Evolutionary conservation across 2,113 vertebrate species (phyloP).

Genomic region (Climacteris rufus): DNA sequence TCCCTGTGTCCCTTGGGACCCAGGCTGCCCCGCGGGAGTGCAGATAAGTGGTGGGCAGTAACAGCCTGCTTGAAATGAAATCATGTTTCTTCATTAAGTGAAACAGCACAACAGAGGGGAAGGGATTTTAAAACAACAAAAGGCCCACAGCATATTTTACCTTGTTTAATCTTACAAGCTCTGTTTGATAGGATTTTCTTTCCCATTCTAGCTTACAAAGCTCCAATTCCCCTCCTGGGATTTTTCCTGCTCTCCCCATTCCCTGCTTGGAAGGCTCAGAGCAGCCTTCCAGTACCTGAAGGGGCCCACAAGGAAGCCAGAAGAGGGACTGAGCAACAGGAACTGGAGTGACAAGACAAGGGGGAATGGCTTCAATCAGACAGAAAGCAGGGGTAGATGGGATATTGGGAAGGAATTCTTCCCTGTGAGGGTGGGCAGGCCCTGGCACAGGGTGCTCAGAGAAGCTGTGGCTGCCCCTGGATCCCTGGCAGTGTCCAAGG

Average conservation of each 20-base stretch:
- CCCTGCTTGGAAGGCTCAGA: neutral
- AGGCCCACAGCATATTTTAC: neutral
- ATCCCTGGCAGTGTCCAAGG: neutral
- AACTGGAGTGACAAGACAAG: neutral
- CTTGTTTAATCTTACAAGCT: slow-evolving; percentile 29
- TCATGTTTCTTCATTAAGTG: slow-evolving; percentile 11
- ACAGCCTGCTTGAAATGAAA: neutral
- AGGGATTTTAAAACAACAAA: slow-evolving; percentile 8
- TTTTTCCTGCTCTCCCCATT: neutral
- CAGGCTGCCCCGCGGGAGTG: neutral
- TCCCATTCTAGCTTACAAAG: neutral
- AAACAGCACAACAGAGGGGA: neutral
- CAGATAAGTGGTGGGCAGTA: neutral
- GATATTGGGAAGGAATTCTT: neutral
- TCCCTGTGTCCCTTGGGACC: neutral
- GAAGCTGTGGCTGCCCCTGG: neutral
- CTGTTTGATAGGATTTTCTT: slow-evolving; percentile 20
- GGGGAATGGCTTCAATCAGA: neutral
- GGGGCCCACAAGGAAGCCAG: neutral
- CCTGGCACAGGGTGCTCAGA: neutral
- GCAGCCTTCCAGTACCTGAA: neutral
- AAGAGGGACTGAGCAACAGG: neutral
- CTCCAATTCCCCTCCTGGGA: neutral
- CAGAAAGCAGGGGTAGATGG: neutral
- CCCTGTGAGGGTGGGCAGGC: accelerated